Evolutionary conservation across 2,797 vertebrate species (phyloP).

Genomic region (Acanthornis magna): DNA sequence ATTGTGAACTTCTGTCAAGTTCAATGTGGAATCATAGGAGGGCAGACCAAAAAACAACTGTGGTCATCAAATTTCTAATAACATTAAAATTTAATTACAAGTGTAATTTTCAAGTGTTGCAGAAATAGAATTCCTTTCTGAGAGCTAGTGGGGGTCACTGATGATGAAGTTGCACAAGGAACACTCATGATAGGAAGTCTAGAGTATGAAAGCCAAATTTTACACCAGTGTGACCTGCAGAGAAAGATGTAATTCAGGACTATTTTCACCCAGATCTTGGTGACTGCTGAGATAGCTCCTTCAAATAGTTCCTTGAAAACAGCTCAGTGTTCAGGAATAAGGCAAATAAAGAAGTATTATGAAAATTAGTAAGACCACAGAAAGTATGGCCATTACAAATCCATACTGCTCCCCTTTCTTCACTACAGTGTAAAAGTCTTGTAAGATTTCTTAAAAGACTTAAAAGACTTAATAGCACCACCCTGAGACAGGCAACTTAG

Average conservation of each 20-base stretch:
- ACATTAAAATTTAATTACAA: constrained; percentile 36
- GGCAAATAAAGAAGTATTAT: not conserved
- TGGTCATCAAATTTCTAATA: not conserved
- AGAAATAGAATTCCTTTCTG: not conserved
- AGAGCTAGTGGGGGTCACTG: not conserved
- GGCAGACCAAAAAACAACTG: not conserved
- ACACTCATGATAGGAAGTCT: not conserved
- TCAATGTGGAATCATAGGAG: not conserved
- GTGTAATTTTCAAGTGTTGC: not conserved
- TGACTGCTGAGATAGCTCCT: not conserved
- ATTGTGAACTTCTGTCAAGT: not conserved
- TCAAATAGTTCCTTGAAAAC: not conserved
- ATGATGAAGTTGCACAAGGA: not conserved
- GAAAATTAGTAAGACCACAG: not conserved
- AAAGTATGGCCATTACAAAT: not conserved
- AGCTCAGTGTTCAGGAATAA: not conserved
- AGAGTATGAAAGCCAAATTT: not conserved
- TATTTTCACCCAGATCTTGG: not conserved
- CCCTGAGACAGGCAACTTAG: not conserved
- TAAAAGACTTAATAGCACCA: not conserved
- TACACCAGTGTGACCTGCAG: not conserved
- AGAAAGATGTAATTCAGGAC: not conserved
- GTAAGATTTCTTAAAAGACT: not conserved
- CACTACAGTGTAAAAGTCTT: not conserved
- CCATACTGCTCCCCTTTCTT: not conserved